Evolutionary conservation across 2,797 vertebrate species (phyloP).

Genomic region (Threskiornis aethiopicus): DNA sequence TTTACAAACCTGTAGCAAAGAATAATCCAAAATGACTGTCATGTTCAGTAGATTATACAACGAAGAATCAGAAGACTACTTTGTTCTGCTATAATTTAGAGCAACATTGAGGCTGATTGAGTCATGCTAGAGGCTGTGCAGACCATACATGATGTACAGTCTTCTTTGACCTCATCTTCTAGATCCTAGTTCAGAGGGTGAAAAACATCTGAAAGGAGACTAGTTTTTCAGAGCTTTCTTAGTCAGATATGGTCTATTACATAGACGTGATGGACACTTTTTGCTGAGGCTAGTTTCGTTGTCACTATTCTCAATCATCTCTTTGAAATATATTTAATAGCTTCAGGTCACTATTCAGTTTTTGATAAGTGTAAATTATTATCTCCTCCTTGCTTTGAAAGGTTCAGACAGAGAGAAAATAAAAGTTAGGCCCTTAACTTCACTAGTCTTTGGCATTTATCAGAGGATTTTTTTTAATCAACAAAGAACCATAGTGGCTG

Average conservation of each 20-base stretch:
- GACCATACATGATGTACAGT: background rate
- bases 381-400: background rate
- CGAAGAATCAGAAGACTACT: background rate
- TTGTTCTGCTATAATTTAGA: background rate
- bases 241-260: background rate
- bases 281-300: background rate
- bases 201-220: background rate
- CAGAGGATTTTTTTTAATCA: background rate
- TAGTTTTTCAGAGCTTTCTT: background rate
- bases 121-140: background rate
- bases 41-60: background rate
- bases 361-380: background rate
- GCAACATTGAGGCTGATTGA: background rate
- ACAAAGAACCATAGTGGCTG: background rate
- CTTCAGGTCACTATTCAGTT: background rate
- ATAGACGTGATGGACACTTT: background rate
- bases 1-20: slow-evolving; percentile 21
- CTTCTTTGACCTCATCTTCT: background rate
- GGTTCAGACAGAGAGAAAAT: background rate
- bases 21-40: background rate
- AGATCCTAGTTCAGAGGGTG: background rate
- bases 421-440: background rate
- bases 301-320: background rate
- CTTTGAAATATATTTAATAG: background rate
- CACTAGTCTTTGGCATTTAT: background rate